Base-by-base conservation (phyloP, 2,113 vertebrate genomes). In the Solea solea region DNA sequence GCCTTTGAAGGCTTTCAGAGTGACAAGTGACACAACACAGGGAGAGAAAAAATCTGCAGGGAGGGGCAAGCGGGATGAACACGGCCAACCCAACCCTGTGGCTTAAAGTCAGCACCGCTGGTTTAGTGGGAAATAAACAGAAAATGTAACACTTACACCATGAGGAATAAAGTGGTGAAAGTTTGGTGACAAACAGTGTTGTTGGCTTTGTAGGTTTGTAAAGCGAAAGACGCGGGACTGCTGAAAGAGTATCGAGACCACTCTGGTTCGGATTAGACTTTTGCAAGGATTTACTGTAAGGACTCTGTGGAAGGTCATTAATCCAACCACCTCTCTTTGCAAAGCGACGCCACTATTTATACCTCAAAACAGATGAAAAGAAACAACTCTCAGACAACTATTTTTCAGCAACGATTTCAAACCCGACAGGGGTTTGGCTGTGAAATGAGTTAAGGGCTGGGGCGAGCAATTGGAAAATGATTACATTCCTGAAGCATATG, bases 401-500 rank as follows among this genome's bases (percentile, higher is more conserved):
- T 86, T 76, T 82, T 49, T 88, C 55, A 72, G 51, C 73, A 68
- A 10, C 1, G 28, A 71, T 78, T 67, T 62, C 25, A 21, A 76
- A 68, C 51, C 67, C n/a, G 75, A 78, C 82, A 80, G 40, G 42
- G 45, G 53, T 68, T 81, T 84, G 82, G 80, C 76, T 64, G 82
- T 64, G 74, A 87, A 73, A 69, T 66, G 67, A 81, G 76, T 86
- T 40, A 80, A 72, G 58, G 39, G 60, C 57, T 80, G 28, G 55
- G 54, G 52, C 6, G 42, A 56, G 68, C 67, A 71, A 59, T 86
- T 87, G 82, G 71, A 82, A 85, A 81, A 76, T 82, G 46, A 80
- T 82, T 85, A 77, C 89, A 89, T 91, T 88, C 90, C 85, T 80
- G 66, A 58, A 74, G 78, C 90, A 91, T 87, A 46, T 89, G 90